Evolutionary conservation across 1,140 invertebrate species (phyloP).

Genomic region (Carposina sasakii): DNA sequence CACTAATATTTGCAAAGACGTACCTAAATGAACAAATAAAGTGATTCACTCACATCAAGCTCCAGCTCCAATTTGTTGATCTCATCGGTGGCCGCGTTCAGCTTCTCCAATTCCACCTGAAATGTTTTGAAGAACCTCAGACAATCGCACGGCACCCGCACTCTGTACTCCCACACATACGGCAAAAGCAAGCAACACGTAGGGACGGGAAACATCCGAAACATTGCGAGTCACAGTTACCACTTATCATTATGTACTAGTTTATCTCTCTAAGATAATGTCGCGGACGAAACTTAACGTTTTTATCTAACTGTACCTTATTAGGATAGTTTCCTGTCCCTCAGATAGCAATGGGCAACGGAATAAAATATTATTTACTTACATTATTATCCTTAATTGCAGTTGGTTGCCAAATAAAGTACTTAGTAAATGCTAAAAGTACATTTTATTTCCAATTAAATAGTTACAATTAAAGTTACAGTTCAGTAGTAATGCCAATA

Average conservation of each 20-base stretch:
- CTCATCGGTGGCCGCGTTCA: constrained; percentile 95
- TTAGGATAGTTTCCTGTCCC: constrained; percentile 65
- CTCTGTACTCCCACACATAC: constrained; percentile 43
- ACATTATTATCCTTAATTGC: constrained; percentile 31
- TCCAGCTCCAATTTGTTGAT: constrained; percentile 96
- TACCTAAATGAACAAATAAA: too few species aligned
- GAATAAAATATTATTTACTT: constrained; percentile 40
- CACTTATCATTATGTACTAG: background rate
- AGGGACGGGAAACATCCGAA: constrained; percentile 66
- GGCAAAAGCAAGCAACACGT: constrained; percentile 62
- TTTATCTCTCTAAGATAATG: background rate
- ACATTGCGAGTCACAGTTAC: constrained; percentile 30
- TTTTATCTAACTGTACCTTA: constrained; percentile 43
- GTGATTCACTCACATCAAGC: constrained; percentile 87
- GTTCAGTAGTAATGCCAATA: constrained; percentile 58
- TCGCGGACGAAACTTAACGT: background rate
- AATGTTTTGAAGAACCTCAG: constrained; percentile 60
- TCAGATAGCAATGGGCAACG: constrained; percentile 29
- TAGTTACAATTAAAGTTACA: constrained; percentile 39
- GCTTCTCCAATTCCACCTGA: constrained; percentile 94
- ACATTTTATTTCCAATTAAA: constrained; percentile 61
- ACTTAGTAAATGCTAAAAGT: constrained; percentile 48
- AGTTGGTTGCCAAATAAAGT: constrained; percentile 22
- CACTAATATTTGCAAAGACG: too few species aligned
- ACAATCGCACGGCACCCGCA: constrained; percentile 54